Evolutionary conservation across 2,888 invertebrate species (phyloP), one percentile per base, ranked within the genome.

Genomic region (Gandaritis pyraliata): DNA sequence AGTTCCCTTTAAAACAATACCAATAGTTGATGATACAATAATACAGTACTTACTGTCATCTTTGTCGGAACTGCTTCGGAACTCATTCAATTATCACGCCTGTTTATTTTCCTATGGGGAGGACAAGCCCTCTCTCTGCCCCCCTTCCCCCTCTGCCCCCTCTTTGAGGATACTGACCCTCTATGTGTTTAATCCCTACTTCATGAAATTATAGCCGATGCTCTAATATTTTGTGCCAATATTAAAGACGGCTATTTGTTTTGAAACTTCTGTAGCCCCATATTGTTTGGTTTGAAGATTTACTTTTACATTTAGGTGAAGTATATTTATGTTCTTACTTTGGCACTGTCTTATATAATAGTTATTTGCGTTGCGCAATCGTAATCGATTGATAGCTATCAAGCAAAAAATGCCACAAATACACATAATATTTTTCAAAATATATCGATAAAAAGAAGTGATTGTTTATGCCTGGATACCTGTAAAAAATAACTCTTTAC

Each of bases 1-100:
- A 57, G 48, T 46, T 54, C 30, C 49, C 36, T 69, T 65, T 54
- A 62, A 67, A 69, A 65, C 48, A 58, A 64, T 61, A 66, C 41
- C 65, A 63, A 61, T 61, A 62, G 58, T 64, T 66, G 61, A 65
- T 68, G 64, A 66, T 65, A 70, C 64, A 70, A 66, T 70, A 66
- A 64, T 69, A 70, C 66, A 65, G 7, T 33, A 23, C 23, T 23
- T n/a, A n/a, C n/a, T n/a, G n/a, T 4, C 15, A 11, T 65, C 65
- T 66, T 64, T 64, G 66, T 67, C 59, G 65, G 65, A 68, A 68
- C 64, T 64, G 66, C 67, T 67, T 68, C 61, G 55, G 48, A 67
- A 65, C 65, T 70, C 70, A 68, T 67, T 70, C 69, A 70, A 67
- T 70, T 68, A 68, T 61, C 61, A 67, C 65, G 67, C 66, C 64